phyloP scores from a whole-genome alignment of 2,888 invertebrate species.

The Orthonychiurus folsomi region DNA sequence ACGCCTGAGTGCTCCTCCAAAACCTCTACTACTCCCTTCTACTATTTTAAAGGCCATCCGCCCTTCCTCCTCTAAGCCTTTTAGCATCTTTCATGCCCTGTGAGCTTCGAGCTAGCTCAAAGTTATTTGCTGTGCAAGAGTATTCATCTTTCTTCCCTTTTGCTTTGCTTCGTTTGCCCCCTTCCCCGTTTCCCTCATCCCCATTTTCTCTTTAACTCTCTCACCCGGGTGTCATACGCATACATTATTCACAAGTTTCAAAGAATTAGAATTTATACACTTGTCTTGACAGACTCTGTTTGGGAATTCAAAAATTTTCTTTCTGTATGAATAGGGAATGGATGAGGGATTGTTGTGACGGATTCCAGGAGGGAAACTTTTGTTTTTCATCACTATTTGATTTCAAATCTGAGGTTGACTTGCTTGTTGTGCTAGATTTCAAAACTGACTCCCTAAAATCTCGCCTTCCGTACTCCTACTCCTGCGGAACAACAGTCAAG shows the following conservation, averaged over 20 bases:
- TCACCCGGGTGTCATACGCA: background rate
- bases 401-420: too few species aligned
- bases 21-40: background rate
- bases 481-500: too few species aligned
- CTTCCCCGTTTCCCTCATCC: background rate
- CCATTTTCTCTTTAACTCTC: background rate
- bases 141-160: background rate
- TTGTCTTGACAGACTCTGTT: background rate
- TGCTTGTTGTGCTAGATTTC: too few species aligned
- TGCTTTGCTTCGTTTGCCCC: background rate
- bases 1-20: background rate
- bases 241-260: background rate
- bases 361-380: too few species aligned
- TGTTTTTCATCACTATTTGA: too few species aligned
- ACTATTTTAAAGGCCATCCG: background rate
- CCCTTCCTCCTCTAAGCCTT: background rate
- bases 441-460: too few species aligned
- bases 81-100: conserved; percentile 1
- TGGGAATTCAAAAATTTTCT: too few species aligned
- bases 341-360: background rate
- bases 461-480: too few species aligned
- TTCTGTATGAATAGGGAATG: too few species aligned
- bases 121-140: background rate
- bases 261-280: background rate
- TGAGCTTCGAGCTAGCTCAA: background rate